Evolutionary conservation across 2,113 vertebrate genomes (phyloP).

Genomic region (Zosterops pallidus): DNA sequence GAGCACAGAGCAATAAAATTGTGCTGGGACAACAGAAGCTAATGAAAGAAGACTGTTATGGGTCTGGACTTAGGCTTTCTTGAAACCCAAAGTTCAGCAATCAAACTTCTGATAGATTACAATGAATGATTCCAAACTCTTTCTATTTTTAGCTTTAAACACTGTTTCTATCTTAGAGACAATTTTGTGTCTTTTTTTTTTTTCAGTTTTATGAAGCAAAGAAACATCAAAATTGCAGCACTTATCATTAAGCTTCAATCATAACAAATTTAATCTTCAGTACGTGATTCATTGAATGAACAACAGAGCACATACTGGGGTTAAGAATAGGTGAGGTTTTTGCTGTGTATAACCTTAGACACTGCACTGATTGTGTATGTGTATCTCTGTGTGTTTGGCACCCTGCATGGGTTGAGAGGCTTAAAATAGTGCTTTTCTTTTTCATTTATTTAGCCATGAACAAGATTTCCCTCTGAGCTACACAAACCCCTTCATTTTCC

Average conservation of each 20-base stretch:
- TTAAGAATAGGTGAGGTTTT: background rate
- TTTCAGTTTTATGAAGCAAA: background rate
- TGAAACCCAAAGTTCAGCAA: background rate
- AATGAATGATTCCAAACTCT: background rate
- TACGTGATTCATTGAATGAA: background rate
- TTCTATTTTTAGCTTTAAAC: conserved; percentile 12
- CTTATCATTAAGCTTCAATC: background rate
- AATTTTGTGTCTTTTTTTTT: background rate
- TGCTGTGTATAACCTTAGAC: background rate
- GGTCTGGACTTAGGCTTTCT: background rate
- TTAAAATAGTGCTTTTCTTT: background rate
- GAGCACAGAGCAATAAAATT: background rate
- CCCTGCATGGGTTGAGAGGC: background rate
- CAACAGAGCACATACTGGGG: background rate
- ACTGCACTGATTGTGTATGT: background rate
- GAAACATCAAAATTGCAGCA: background rate
- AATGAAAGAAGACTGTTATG: background rate
- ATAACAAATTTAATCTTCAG: background rate
- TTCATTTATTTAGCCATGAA: background rate
- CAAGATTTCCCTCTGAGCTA: background rate
- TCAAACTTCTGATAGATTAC: background rate
- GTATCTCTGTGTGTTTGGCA: background rate
- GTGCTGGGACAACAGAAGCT: background rate
- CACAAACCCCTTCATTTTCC: background rate
- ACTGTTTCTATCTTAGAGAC: background rate